Base-by-base conservation (phyloP, 2,113 vertebrate species). In the Cynoglossus semilaevis region DNA sequence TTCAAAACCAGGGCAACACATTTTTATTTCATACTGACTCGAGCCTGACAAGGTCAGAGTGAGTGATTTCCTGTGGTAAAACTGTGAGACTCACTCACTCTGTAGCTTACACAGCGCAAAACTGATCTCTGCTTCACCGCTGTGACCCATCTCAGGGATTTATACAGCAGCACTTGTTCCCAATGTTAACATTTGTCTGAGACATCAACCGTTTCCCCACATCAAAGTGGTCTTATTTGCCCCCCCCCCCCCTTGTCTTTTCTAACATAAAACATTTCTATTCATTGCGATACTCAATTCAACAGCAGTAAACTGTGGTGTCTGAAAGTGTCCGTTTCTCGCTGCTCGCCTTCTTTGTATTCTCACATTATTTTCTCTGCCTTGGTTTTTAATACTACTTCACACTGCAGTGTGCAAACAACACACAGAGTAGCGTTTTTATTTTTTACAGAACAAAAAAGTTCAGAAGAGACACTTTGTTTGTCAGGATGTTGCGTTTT, bases 101-200 rank as follows among this genome's bases (percentile, higher is more conserved):
- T 70, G 49, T 81, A 67, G 74, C 38, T n/a, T 29, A 64, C 67
- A 54, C 58, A 56, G 58, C 45, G 63, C 13, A 62, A 63, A 65
- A 51, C 6, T 18, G 37, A 56, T 70, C 65, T 69, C 17, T 47
- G 9, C 49, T 49, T 55, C 2, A 7, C 51, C 35, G 54, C 14
- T 57, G 70, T 74, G 54, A 70, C n/a, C 50, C 53, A 37, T 67
- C 46, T 66, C 55, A 59, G 63, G 56, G 43, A 63, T 65, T 63
- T 56, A 46, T 17, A 38, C 49, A 51, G 61, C 47, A 37, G n/a
- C 51, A 40, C 51, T 51, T 54, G 41, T 72, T 65, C 18, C 56
- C 46, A 45, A 9, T 53, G 36, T 57, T 7, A 55, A 47, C 1
- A 15, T 63, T 51, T 64, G 64, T 63, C 34, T 51, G 48, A 41